A percentile compares a stretch with the other conserved stretches of the same genome.
Evolutionary conservation across 2,797 vertebrate species (phyloP).

Genomic region (Tadarida brasiliensis): DNA sequence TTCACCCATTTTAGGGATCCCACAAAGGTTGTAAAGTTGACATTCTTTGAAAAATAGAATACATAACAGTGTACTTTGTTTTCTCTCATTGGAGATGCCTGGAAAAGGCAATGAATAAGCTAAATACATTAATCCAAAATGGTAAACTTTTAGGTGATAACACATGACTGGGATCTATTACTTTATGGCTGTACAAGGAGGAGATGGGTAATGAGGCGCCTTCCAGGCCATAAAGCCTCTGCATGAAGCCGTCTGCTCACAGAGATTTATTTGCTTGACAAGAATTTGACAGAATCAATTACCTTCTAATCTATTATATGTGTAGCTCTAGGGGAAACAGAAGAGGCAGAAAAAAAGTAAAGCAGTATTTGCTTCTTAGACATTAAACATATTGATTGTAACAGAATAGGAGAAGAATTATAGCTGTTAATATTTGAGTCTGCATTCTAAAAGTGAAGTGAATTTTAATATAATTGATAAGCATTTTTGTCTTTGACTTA

Average conservation of each 20-base stretch:
- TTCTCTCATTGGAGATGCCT: background rate
- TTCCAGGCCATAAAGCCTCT: background rate
- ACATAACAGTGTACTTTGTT: background rate
- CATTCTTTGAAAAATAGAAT: constrained; percentile 30
- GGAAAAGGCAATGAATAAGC: background rate
- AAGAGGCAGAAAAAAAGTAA: background rate
- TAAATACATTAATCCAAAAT: background rate
- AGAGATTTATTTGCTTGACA: background rate
- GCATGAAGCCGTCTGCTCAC: background rate
- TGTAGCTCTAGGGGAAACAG: background rate
- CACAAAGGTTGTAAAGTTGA: background rate
- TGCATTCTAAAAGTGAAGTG: background rate
- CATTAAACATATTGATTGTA: background rate
- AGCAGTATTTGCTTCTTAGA: background rate
- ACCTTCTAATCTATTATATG: background rate
- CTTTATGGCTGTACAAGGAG: background rate
- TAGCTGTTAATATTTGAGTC: background rate
- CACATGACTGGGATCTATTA: background rate
- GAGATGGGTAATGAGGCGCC: background rate
- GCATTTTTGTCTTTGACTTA: background rate
- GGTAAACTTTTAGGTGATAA: background rate
- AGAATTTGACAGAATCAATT: background rate
- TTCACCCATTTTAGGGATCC: background rate
- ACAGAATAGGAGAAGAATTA: background rate
- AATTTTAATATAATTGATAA: background rate